Conservation (phyloP, 2,113 vertebrate genomes). For the Ptychochromis oligacanthus region DNA sequence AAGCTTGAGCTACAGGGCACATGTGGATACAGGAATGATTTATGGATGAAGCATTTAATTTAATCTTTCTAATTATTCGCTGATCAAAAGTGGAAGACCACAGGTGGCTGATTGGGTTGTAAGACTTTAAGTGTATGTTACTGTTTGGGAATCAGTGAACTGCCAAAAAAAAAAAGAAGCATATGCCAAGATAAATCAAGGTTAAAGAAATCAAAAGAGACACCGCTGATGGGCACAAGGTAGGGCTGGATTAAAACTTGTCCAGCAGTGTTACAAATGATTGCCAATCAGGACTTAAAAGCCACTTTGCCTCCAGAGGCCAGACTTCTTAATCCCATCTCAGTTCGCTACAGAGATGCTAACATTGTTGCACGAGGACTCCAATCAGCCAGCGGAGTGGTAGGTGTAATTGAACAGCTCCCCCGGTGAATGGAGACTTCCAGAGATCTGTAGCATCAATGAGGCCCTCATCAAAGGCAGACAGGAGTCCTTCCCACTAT, state of each 20-base stretch:
- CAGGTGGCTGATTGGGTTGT: slow-evolving; percentile 46
- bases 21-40: not conserved
- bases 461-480: slow-evolving; percentile 56
- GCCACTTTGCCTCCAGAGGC: slow-evolving; percentile 54
- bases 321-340: slow-evolving; percentile 59
- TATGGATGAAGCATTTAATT: not conserved
- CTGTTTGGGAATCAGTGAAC: not conserved
- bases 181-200: slow-evolving; percentile 55
- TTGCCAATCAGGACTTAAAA: slow-evolving; percentile 72
- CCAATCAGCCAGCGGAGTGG: slow-evolving; percentile 63
- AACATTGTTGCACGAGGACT: slow-evolving; percentile 64
- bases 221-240: slow-evolving; percentile 43
- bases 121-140: slow-evolving; percentile 8
- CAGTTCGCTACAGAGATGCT: slow-evolving; percentile 52
- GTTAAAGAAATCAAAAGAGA: slow-evolving; percentile 64
- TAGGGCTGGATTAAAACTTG: slow-evolving; percentile 61
- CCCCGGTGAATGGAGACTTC: slow-evolving; percentile 60
- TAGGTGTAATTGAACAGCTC: slow-evolving; percentile 65
- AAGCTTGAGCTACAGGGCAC: not conserved
- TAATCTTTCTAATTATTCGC: slow-evolving; percentile 1
- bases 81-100: slow-evolving; percentile 30
- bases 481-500: slow-evolving; percentile 35
- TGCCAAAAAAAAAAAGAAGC: slow-evolving; percentile 5
- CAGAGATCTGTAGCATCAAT: slow-evolving; percentile 60
- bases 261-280: slow-evolving; percentile 64